phyloP scores from a whole-genome alignment of 2,888 invertebrate genomes.

The Pycnomerus fuliginosus region DNA sequence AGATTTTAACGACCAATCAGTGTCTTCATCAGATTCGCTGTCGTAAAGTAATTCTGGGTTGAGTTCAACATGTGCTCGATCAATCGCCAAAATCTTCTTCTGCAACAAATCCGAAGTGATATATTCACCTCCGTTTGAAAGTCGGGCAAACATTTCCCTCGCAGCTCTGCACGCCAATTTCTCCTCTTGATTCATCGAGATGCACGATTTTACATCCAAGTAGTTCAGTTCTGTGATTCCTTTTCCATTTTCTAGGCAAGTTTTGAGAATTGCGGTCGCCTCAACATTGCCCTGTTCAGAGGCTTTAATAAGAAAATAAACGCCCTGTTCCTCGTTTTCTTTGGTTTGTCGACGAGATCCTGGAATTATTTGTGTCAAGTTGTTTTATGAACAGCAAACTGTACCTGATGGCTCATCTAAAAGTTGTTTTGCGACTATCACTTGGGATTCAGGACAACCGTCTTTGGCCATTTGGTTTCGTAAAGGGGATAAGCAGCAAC shows the following conservation, averaged over 20 bases:
- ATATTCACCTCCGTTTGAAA: slow-evolving; percentile 83
- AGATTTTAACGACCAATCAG: slow-evolving; percentile 51
- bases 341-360: slow-evolving; percentile 63
- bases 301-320: slow-evolving; percentile 90
- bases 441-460: slow-evolving; percentile 87
- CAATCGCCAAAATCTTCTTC: slow-evolving; percentile 70
- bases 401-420: slow-evolving; percentile 69
- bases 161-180: slow-evolving; percentile 87
- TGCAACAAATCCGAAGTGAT: slow-evolving; percentile 83
- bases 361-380: slow-evolving; percentile 21
- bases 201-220: slow-evolving; percentile 73
- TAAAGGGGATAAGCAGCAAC: slow-evolving; percentile 44
- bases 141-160: slow-evolving; percentile 80
- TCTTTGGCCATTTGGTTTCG: slow-evolving; percentile 79
- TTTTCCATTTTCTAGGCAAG: slow-evolving; percentile 70
- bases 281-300: slow-evolving; percentile 90
- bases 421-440: slow-evolving; percentile 80
- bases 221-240: slow-evolving; percentile 75
- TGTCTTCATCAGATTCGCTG: slow-evolving; percentile 46
- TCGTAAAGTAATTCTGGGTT: slow-evolving; percentile 44
- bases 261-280: slow-evolving; percentile 75
- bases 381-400: neutral
- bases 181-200: slow-evolving; percentile 83
- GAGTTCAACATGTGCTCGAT: slow-evolving; percentile 41
- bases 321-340: slow-evolving; percentile 77